phyloP scores from a whole-genome alignment of 2,797 vertebrate species.

The Xenopus petersii region DNA sequence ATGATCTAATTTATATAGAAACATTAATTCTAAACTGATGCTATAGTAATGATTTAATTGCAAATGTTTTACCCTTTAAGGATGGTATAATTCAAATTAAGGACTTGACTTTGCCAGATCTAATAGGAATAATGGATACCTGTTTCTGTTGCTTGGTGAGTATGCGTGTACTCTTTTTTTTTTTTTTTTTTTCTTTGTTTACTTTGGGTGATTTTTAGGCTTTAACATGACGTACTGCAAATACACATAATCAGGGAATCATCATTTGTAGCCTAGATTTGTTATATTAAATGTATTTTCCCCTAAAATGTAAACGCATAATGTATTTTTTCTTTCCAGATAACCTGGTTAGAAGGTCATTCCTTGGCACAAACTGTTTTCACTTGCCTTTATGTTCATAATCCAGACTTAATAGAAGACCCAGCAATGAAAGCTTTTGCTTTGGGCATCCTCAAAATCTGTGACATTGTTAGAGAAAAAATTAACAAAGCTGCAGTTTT shows the following conservation, averaged over 20 bases:
- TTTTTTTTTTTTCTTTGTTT: neutral
- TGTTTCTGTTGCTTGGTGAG: conserved; percentile 97
- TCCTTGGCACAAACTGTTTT: conserved; percentile 97
- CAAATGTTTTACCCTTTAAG: conserved; percentile 59
- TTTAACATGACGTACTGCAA: neutral
- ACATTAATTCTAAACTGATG: too few relatives aligned
- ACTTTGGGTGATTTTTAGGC: neutral
- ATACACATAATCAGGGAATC: too few relatives aligned
- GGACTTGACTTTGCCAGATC: conserved; percentile 88
- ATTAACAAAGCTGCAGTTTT: conserved; percentile 98
- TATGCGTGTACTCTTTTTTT: neutral
- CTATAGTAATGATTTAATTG: neutral
- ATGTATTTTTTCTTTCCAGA: conserved; percentile 66
- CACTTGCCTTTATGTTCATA: conserved; percentile 96
- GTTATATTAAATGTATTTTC: too few relatives aligned
- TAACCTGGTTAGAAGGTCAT: conserved; percentile 97
- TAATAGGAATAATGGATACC: conserved; percentile 96
- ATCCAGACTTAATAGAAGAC: conserved; percentile 95
- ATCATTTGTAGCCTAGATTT: too few relatives aligned
- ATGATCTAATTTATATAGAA: too few relatives aligned
- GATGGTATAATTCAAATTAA: conserved; percentile 93
- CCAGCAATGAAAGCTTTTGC: conserved; percentile 96
- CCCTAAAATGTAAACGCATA: neutral
- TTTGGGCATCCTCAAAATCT: conserved; percentile 93
- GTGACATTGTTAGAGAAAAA: conserved; percentile 96